Evolutionary conservation across 1,140 invertebrate genomes (phyloP), one percentile per base, ranked within the genome.

Genomic region (Eueides isabella): DNA sequence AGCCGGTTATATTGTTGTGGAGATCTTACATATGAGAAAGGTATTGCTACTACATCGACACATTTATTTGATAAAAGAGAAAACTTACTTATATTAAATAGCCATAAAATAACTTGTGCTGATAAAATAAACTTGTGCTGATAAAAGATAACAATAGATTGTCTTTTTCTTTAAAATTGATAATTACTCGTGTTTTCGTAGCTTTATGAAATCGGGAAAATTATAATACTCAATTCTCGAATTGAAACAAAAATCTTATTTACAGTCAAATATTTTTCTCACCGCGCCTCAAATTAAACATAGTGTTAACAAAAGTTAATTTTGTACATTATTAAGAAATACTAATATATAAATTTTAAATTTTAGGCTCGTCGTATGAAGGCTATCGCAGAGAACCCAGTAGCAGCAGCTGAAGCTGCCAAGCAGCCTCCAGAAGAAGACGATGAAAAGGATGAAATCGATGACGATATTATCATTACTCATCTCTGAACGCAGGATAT

Each of bases 391-490:
- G 96, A 97, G 81, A 96, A 97, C 82, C 95, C 95, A 44, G 95
- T 94, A 0, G 94, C 94, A 71, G 94, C 94, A 38, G 94, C 89
- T 70, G 94, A 94, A 72, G 93, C 83, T 77, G 93, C 82, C 81
- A 94, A 85, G 78, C 93, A 82, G 80, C 92, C 88, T 38, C 93
- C 85, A 78, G 96, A 97, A 87, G 96, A 97, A 64, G 96, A 97
- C 81, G 97, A 97, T 85, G 96, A 97, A 86, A 96, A 96, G 82
- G 97, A 97, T 88, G 96, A 97, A 85, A 96, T 97, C 73, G 97
- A 97, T 92, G 97, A 97, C 85, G 96, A 97, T 83, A 97, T 97
- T 86, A 96, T 97, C 80, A 96, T 97, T 80, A 97, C 97, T 48
- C 97, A 97, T 91, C 95, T 97, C 79, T 97, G 95, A 94, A 77